Evolutionary conservation across 2,888 invertebrate genomes (phyloP).

Genomic region (Drosophila vallismaia): DNA sequence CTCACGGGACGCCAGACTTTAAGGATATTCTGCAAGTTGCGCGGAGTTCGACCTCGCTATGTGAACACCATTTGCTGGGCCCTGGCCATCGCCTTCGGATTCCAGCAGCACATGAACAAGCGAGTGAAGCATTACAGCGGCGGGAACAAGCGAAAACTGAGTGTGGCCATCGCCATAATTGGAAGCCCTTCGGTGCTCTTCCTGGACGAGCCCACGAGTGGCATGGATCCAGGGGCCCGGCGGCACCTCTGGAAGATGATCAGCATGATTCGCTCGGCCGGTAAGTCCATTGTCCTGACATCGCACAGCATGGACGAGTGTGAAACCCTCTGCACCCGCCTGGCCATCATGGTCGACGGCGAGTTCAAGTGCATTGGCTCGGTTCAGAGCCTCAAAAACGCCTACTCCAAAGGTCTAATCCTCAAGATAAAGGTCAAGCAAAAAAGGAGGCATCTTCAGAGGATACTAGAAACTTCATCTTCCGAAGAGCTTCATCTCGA

Average conservation of each 20-base stretch:
- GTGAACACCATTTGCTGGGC: constrained; percentile 61
- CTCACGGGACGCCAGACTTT: constrained; percentile 88
- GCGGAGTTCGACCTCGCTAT: constrained; percentile 84
- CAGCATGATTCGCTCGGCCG: constrained; percentile 86
- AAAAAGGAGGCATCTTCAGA: not conserved
- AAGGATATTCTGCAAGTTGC: constrained; percentile 86
- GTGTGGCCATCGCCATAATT: constrained; percentile 88
- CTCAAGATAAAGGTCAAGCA: constrained; percentile 82
- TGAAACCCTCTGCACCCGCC: constrained; percentile 90
- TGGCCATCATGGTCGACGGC: constrained; percentile 92
- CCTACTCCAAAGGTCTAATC: constrained; percentile 84
- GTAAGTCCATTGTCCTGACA: constrained; percentile 90
- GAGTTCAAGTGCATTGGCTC: constrained; percentile 89
- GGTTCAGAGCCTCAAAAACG: constrained; percentile 89
- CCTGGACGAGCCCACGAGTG: constrained; percentile 87
- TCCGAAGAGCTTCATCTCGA: not conserved
- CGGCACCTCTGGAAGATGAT: constrained; percentile 91
- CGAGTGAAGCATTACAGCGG: constrained; percentile 87
- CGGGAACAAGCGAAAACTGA: constrained; percentile 89
- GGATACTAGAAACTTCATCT: not conserved
- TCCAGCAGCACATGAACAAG: constrained; percentile 86
- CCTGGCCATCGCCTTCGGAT: constrained; percentile 85
- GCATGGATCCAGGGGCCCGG: constrained; percentile 84
- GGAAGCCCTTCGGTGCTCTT: constrained; percentile 88
- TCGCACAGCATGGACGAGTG: constrained; percentile 94